Evolutionary conservation across 2,888 invertebrate genomes (phyloP).

Genomic region (Lycaena phlaeas): DNA sequence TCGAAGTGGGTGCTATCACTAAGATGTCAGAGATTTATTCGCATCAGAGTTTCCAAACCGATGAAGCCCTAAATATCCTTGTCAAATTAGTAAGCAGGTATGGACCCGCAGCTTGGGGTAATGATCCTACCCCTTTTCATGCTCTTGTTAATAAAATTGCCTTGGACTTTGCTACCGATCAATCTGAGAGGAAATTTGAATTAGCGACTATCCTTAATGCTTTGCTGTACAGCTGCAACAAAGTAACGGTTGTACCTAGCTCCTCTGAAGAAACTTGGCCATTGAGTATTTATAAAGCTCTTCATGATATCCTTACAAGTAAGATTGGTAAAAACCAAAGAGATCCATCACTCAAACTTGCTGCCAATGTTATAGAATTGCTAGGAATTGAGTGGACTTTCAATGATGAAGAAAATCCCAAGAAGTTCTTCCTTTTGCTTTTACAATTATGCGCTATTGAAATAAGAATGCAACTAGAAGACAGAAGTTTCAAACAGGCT

Average conservation of each 20-base stretch:
- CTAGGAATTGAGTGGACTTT: conserved; percentile 90
- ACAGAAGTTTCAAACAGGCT: conserved; percentile 85
- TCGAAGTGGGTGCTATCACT: conserved; percentile 83
- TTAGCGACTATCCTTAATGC: conserved; percentile 85
- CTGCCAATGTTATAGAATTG: conserved; percentile 84
- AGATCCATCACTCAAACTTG: conserved; percentile 89
- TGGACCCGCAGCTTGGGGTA: conserved; percentile 83
- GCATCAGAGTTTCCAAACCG: conserved; percentile 90
- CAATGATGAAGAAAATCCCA: conserved; percentile 83
- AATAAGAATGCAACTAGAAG: conserved; percentile 94
- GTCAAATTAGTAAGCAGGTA: conserved; percentile 82
- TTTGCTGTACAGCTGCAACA: conserved; percentile 81
- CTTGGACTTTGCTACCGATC: conserved; percentile 90
- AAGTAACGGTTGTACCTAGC: conserved; percentile 75
- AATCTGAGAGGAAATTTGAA: conserved; percentile 91
- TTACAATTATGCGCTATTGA: conserved; percentile 93
- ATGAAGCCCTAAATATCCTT: conserved; percentile 87
- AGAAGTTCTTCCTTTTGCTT: conserved; percentile 85
- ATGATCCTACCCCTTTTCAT: conserved; percentile 85
- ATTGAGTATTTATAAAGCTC: conserved; percentile 83
- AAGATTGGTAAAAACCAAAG: conserved; percentile 91
- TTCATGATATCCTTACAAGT: conserved; percentile 87
- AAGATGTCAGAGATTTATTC: conserved; percentile 91
- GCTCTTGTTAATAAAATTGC: conserved; percentile 87
- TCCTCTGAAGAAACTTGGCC: conserved; percentile 86